A percentile compares a stretch with the other conserved stretches of the same genome.
These are phyloP conservation scores for Drosophila paramelanica DNA, from an alignment of 2,888 invertebrate genomes.

Conservation along the genomic window DNA sequence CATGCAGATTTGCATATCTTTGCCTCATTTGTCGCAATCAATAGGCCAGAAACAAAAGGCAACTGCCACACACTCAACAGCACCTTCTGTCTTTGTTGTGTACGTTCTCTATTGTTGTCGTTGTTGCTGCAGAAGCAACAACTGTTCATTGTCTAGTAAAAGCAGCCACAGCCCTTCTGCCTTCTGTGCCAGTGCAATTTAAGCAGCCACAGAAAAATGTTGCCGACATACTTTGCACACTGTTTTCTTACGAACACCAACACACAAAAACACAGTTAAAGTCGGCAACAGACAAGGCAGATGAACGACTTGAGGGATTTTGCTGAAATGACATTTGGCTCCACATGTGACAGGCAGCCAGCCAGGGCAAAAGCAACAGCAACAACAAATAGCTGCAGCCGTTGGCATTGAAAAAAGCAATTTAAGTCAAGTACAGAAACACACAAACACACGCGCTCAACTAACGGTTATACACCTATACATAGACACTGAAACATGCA, in stretches of 20 bases:
- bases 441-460: constrained; percentile 27
- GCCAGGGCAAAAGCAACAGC: constrained; percentile 15
- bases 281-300: constrained; percentile 58
- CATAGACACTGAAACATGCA: constrained; percentile 28
- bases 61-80: constrained; percentile 3
- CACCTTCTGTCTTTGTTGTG: constrained; percentile 39
- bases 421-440: constrained; percentile 70
- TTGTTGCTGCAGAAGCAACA: constrained; percentile 51
- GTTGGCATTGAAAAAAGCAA: constrained; percentile 82
- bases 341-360: constrained; percentile 75
- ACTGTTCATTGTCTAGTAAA: constrained; percentile 69
- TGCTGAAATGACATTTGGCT: constrained; percentile 84
- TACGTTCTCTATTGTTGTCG: constrained; percentile 3
- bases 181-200: constrained; percentile 68
- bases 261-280: constrained; percentile 9
- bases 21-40: constrained; percentile 12
- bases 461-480: constrained; percentile 16
- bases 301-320: constrained; percentile 83
- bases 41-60: constrained; percentile 17
- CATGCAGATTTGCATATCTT: constrained; percentile 14
- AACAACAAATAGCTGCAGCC: constrained; percentile 58
- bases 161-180: constrained; percentile 38
- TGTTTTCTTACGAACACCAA: constrained; percentile 58
- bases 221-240: constrained; percentile 65
- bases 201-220: constrained; percentile 69